phyloP scores from a whole-genome alignment of 2,888 invertebrate species.

The Parasteatoda lunata region DNA sequence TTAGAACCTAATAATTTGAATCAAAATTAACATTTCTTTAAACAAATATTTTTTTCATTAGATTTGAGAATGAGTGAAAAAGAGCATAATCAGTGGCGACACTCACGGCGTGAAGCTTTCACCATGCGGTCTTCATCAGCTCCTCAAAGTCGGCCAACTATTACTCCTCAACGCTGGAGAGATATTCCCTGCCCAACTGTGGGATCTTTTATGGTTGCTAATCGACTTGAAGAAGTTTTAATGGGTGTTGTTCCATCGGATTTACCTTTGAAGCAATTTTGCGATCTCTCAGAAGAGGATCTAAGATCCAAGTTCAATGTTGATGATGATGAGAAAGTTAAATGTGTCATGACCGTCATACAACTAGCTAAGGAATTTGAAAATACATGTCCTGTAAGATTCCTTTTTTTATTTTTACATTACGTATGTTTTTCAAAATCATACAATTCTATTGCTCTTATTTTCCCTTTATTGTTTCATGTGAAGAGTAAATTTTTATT shows the following conservation, averaged over 20 bases:
- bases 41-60: neutral
- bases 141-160: slow-evolving; percentile 49
- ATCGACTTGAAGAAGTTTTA: slow-evolving; percentile 59
- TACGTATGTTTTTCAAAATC: neutral
- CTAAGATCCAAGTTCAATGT: slow-evolving; percentile 60
- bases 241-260: slow-evolving; percentile 65
- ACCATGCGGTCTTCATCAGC: slow-evolving; percentile 64
- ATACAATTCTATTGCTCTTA: neutral
- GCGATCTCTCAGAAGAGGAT: slow-evolving; percentile 47
- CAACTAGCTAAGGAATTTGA: slow-evolving; percentile 62
- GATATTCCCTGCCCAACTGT: slow-evolving; percentile 57
- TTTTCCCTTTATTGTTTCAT: neutral
- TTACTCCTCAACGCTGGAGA: slow-evolving; percentile 48
- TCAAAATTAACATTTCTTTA: too few relatives aligned
- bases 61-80: slow-evolving; percentile 49
- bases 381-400: slow-evolving; percentile 43
- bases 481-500: too few relatives aligned
- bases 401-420: neutral
- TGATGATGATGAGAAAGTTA: slow-evolving; percentile 44
- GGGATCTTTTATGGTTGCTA: slow-evolving; percentile 63
- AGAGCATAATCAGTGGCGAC: slow-evolving; percentile 60
- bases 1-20: too few relatives aligned
- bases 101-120: slow-evolving; percentile 63
- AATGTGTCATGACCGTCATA: slow-evolving; percentile 61
- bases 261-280: slow-evolving; percentile 60